phyloP scores from a whole-genome alignment of 2,113 vertebrate species.

The Vanacampus margaritifer region DNA sequence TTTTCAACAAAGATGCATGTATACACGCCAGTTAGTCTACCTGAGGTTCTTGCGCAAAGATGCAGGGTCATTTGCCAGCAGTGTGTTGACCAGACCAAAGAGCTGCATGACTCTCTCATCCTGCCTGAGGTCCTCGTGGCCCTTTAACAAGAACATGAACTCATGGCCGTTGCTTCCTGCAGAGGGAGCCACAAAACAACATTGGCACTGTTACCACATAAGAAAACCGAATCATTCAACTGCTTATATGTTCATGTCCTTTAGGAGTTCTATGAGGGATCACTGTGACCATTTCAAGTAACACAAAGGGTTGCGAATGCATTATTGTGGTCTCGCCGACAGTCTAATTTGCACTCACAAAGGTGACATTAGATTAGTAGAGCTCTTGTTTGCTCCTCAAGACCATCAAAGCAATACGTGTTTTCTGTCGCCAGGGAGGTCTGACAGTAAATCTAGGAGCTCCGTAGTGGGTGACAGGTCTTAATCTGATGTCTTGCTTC shows the following conservation, averaged over 20 bases:
- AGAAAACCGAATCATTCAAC: not conserved
- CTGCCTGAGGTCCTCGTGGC: slow-evolving; percentile 94
- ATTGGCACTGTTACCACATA: not conserved
- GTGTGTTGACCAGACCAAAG: slow-evolving; percentile 94
- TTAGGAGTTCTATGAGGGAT: not conserved
- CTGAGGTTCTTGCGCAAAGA: slow-evolving; percentile 99
- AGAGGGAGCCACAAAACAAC: slow-evolving; percentile 41
- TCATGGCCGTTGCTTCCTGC: slow-evolving; percentile 97
- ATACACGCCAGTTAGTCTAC: slow-evolving; percentile 50
- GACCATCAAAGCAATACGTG: slow-evolving; percentile 25
- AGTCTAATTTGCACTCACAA: slow-evolving; percentile 1
- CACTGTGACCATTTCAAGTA: not conserved
- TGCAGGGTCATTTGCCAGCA: slow-evolving; percentile 94
- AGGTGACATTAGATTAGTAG: slow-evolving; percentile 10
- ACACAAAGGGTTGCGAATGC: not conserved
- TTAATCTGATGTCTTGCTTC: slow-evolving; percentile 54
- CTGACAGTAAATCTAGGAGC: slow-evolving; percentile 45
- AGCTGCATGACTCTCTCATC: slow-evolving; percentile 98
- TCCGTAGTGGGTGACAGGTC: slow-evolving; percentile 37
- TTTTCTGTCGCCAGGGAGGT: slow-evolving; percentile 12
- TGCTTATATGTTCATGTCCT: not conserved
- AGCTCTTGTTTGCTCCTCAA: slow-evolving; percentile 14
- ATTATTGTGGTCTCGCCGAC: slow-evolving; percentile 6
- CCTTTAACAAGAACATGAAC: slow-evolving; percentile 98
- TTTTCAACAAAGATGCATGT: not conserved